phyloP scores from a whole-genome alignment of 2,113 vertebrate genomes.

The Telmatochromis sp. region DNA sequence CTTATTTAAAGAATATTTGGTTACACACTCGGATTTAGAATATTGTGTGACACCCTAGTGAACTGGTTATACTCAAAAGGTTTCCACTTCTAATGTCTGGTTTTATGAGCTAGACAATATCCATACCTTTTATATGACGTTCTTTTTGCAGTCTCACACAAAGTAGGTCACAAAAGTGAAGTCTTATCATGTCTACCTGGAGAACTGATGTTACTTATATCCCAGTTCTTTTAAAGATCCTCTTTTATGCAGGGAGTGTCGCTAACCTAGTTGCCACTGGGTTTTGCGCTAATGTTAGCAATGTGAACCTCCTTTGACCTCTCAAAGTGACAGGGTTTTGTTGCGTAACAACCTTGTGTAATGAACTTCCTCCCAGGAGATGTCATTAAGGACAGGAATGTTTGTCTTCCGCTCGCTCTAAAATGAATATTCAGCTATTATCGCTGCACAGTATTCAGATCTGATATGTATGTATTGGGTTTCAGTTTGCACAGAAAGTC shows the following conservation, averaged over 20 bases:
- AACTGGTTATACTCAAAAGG: neutral
- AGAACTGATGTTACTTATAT: constrained; percentile 10
- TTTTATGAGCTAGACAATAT: neutral
- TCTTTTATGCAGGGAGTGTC: constrained; percentile 43
- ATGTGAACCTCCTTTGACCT: constrained; percentile 65
- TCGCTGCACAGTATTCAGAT: constrained; percentile 51
- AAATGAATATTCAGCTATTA: constrained; percentile 69
- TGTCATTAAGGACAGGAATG: constrained; percentile 67
- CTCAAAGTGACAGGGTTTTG: constrained; percentile 60
- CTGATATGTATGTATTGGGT: constrained; percentile 47
- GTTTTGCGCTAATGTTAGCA: constrained; percentile 49
- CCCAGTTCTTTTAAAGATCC: constrained; percentile 25
- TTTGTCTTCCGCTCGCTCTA: constrained; percentile 65
- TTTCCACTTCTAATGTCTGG: neutral
- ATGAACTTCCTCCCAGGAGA: constrained; percentile 70
- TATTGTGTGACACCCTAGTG: neutral
- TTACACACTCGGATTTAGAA: neutral
- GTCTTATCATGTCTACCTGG: constrained; percentile 18
- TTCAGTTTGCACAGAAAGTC: constrained; percentile 29
- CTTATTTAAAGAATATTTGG: neutral
- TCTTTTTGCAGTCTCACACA: constrained; percentile 1
- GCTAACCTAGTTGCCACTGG: constrained; percentile 46
- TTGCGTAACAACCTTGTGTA: constrained; percentile 58
- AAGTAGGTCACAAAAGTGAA: constrained; percentile 36
- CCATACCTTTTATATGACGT: neutral